A percentile compares a stretch with the other conserved stretches of the same genome.
Evolutionary conservation across 2,888 invertebrate genomes (phyloP).

Genomic region (Hyles lineata): DNA sequence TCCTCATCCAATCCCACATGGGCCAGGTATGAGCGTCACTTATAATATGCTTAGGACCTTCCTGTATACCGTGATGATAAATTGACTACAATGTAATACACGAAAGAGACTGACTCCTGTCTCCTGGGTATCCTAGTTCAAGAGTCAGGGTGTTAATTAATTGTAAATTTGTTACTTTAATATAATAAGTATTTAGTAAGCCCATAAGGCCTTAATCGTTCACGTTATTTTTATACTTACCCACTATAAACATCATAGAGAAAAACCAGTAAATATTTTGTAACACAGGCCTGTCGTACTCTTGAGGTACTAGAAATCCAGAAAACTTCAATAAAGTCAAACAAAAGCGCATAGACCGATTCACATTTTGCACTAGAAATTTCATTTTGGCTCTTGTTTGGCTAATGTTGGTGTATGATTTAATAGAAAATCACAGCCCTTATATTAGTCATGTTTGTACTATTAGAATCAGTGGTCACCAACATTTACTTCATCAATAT

Average conservation of each 20-base stretch:
- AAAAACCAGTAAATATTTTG: background rate
- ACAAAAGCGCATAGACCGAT: constrained; percentile 8
- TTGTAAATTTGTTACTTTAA: no score
- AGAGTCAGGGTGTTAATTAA: no score
- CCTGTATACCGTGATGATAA: no score
- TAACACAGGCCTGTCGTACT: background rate
- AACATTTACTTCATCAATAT: background rate
- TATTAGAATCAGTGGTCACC: background rate
- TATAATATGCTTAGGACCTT: no score
- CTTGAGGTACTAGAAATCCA: background rate
- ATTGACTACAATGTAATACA: no score
- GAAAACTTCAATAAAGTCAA: constrained; percentile 4
- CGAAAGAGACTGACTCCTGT: no score
- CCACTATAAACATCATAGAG: constrained; percentile 13
- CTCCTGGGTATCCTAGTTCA: no score
- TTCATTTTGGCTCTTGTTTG: background rate
- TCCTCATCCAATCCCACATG: no score
- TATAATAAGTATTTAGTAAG: no score
- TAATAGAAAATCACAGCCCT: background rate
- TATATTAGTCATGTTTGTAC: background rate
- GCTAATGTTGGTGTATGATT: background rate
- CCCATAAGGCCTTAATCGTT: no score
- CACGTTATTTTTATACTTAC: background rate
- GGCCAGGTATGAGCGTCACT: no score
- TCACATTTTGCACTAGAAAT: background rate